Percentiles rank a stretch among this genome's conserved stretches.
Evolutionary conservation across 2,888 invertebrate genomes (phyloP).

Genomic region (Orchestes rusci): DNA sequence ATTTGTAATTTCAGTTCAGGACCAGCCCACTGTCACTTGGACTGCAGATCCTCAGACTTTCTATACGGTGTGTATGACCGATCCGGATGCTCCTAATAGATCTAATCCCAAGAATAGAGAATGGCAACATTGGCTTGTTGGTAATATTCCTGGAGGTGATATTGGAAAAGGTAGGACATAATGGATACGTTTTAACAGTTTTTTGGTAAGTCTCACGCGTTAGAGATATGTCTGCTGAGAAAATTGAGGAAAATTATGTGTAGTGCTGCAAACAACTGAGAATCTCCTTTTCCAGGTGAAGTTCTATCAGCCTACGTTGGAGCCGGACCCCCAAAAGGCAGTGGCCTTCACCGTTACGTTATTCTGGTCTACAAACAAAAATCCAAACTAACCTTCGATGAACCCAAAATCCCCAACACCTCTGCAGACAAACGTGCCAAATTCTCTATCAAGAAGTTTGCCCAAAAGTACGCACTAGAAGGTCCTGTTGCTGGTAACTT

Average conservation of each 20-base stretch:
- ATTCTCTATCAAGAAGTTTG: conserved; percentile 65
- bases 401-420: conserved; percentile 32
- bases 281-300: conserved; percentile 42
- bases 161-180: conserved; percentile 20
- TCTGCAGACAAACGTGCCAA: conserved; percentile 50
- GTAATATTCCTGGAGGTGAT: conserved; percentile 59
- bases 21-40: conserved; percentile 48
- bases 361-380: conserved; percentile 48
- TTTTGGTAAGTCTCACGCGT: too few relatives aligned
- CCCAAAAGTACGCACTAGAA: conserved; percentile 74
- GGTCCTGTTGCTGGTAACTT: conserved; percentile 83
- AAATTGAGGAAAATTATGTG: too few relatives aligned
- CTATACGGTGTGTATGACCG: conserved; percentile 62
- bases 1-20: conserved; percentile 29
- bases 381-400: conserved; percentile 33
- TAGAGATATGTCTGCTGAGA: too few relatives aligned
- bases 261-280: too few relatives aligned
- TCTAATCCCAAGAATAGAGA: conserved; percentile 71
- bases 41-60: conserved; percentile 41
- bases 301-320: conserved; percentile 61
- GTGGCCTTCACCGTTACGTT: conserved; percentile 68
- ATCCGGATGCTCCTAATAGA: conserved; percentile 88
- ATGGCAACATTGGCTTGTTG: conserved; percentile 88
- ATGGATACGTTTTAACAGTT: too few relatives aligned
- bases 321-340: conserved; percentile 63